Base-by-base conservation (phyloP, 2,113 vertebrate species). In the Acrocephalus arundinaceus region DNA sequence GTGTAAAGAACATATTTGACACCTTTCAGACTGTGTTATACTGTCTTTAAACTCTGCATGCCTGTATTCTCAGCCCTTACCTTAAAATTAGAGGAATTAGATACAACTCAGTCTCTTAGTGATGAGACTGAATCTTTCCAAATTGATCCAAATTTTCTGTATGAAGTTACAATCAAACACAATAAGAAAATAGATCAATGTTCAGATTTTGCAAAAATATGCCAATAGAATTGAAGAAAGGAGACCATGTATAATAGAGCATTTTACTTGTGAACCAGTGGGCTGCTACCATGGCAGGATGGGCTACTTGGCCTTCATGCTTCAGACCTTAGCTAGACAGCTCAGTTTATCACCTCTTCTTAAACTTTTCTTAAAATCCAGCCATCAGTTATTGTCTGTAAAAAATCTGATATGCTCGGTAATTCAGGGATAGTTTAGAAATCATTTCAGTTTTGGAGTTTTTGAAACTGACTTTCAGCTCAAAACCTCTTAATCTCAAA, bases 401-500 rank as follows among this genome's bases (percentile, higher is more conserved):
- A 92, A 70, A 78, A 58, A 35, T 25, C 18, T 46, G 10, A 30
- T 58, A 41, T 58, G 8, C 41, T 67, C 2, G 0, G 16, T 61
- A 83, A 46, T 63, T 90, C 11, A 46, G 2, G 48, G 33, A 17
- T 72, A 35, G 39, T 70, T 81, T 66, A 66, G 70, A 89, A 84
- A 57, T 71, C 0, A 19, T 43, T 73, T 57, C 28, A 11, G 37
- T 41, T 66, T 83, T 2, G 24, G 15, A 7, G 1, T 2, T 54
- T 61, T 84, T 39, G 11, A 74, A 85, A 52, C 16, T 55, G 27
- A 13, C 49, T 86, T 82, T 61, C 8, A 59, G 43, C 33, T 13
- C 15, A 57, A 73, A 49, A 58, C 13, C 11, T 89, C 24, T 27
- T 41, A 87, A 87, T 52, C 9, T 84, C 24, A 70, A 45, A 46